Evolutionary conservation across 2,113 vertebrate species (phyloP).

Genomic region (Amphiprion ocellaris): DNA sequence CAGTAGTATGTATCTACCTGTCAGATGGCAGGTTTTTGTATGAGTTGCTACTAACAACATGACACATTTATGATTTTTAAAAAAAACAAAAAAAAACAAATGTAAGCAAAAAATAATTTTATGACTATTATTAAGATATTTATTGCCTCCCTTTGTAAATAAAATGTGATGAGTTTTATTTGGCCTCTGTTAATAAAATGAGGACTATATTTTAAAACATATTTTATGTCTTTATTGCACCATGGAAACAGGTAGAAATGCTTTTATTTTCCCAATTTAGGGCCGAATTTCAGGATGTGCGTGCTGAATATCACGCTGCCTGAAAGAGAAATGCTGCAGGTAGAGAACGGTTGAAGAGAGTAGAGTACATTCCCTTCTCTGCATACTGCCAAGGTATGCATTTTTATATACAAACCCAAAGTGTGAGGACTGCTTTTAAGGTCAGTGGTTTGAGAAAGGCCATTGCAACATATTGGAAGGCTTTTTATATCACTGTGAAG

Average conservation of each 20-base stretch:
- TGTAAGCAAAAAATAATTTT: constrained; percentile 89
- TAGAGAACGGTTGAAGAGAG: constrained; percentile 50
- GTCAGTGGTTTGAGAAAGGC: constrained; percentile 57
- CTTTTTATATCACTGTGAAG: constrained; percentile 42
- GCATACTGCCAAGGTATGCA: constrained; percentile 80
- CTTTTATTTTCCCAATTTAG: neutral
- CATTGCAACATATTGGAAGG: constrained; percentile 46
- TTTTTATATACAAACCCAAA: constrained; percentile 80
- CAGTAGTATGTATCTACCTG: constrained; percentile 77
- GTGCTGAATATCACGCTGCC: constrained; percentile 6
- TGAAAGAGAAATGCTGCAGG: constrained; percentile 63
- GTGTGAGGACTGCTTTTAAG: constrained; percentile 67
- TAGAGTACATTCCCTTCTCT: constrained; percentile 77
- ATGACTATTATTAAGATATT: constrained; percentile 91
- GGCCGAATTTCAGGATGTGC: constrained; percentile 8
- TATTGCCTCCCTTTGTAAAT: constrained; percentile 90
- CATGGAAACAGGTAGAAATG: neutral
- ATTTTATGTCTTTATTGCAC: constrained; percentile 66
- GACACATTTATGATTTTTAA: constrained; percentile 83
- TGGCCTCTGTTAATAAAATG: constrained; percentile 89
- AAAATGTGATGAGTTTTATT: constrained; percentile 88
- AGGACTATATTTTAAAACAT: constrained; percentile 87
- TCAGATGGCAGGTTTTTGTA: constrained; percentile 76
- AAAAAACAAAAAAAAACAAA: constrained; percentile 67
- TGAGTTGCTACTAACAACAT: constrained; percentile 86